phyloP scores from a whole-genome alignment of 30 jellyfish, hydroid and myxozoan species.

The Mastigias papua region DNA sequence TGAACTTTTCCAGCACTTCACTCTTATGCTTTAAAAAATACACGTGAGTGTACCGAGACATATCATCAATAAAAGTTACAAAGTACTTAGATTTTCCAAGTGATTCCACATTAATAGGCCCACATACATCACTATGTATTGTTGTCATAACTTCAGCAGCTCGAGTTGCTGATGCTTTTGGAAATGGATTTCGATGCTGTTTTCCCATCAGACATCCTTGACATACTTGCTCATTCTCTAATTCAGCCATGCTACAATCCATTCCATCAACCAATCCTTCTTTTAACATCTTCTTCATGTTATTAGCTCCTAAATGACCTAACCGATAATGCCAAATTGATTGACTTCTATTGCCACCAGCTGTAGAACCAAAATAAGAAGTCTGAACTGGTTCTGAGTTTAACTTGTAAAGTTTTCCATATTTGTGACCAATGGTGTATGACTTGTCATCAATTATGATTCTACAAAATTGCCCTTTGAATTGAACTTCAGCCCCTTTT shows the following conservation, averaged over 20 bases:
- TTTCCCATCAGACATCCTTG: constrained; percentile 43
- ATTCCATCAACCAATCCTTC: constrained; percentile 36
- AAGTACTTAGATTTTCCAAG: no score
- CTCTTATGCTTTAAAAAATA: constrained; percentile 38
- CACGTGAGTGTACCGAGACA: constrained; percentile 22
- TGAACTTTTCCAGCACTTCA: constrained; percentile 52
- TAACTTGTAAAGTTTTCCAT: constrained; percentile 51
- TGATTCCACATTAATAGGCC: no score
- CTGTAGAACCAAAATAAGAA: constrained; percentile 10
- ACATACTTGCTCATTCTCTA: constrained; percentile 21
- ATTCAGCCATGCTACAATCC: constrained; percentile 19
- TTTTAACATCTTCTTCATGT: constrained; percentile 1
- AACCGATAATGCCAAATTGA: constrained; percentile 24
- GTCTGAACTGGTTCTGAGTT: constrained; percentile 38
- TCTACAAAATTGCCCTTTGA: constrained; percentile 46
- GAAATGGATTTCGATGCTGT: constrained; percentile 44
- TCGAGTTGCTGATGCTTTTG: constrained; percentile 24
- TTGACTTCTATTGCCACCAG: background rate
- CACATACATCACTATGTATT: constrained; percentile 51
- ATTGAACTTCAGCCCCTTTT: constrained; percentile 42
- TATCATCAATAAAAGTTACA: constrained; percentile 25
- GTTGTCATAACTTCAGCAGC: constrained; percentile 29
- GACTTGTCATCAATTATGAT: constrained; percentile 39
- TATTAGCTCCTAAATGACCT: constrained; percentile 18
- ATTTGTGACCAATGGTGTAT: constrained; percentile 24